Evolutionary conservation across 2,113 vertebrate genomes (phyloP).

Genomic region (Xenopus tropicalis): DNA sequence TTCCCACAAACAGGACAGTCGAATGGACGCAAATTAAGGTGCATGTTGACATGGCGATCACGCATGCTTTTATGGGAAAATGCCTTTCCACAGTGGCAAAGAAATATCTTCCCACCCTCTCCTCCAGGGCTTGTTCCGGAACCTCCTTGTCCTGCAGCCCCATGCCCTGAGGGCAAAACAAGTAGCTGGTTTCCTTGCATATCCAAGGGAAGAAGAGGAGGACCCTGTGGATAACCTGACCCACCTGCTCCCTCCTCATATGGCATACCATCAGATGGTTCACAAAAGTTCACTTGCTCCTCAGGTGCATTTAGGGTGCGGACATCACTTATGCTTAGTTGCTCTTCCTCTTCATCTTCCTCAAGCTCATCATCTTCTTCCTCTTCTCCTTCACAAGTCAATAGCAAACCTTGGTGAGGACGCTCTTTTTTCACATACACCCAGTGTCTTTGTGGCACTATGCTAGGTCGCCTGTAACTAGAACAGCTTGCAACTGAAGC

Average conservation of each 20-base stretch:
- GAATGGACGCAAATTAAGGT: constrained; percentile 89
- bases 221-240: constrained; percentile 54
- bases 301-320: constrained; percentile 69
- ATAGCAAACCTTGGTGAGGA: constrained; percentile 76
- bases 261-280: constrained; percentile 76
- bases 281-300: constrained; percentile 72
- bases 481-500: constrained; percentile 61
- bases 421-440: constrained; percentile 83
- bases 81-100: constrained; percentile 91
- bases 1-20: constrained; percentile 88
- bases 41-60: constrained; percentile 92
- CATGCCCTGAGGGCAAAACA: constrained; percentile 59
- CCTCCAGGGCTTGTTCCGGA: constrained; percentile 44
- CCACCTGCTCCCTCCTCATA: constrained; percentile 60
- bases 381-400: constrained; percentile 80
- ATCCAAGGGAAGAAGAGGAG: constrained; percentile 80
- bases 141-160: constrained; percentile 54
- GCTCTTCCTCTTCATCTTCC: constrained; percentile 32
- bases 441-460: constrained; percentile 85
- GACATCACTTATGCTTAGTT: constrained; percentile 80
- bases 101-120: constrained; percentile 70
- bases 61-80: constrained; percentile 93
- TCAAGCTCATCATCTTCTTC: constrained; percentile 51
- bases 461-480: constrained; percentile 72
- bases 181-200: constrained; percentile 82